A percentile compares a stretch with the other conserved stretches of the same genome.
Conservation (phyloP, 2,888 invertebrate species). For the Carterocephalus palaemon region DNA sequence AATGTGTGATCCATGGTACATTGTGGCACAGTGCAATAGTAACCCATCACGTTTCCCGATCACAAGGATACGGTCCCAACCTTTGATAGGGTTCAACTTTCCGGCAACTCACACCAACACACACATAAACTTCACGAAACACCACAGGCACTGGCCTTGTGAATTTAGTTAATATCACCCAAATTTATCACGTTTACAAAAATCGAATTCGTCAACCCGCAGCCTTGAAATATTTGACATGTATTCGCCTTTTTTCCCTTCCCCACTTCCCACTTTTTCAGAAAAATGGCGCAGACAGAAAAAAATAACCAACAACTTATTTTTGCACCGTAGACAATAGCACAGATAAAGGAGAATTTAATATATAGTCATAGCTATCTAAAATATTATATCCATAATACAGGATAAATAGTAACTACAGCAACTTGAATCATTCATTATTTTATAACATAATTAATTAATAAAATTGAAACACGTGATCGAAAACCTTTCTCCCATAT, state of each 20-base stretch:
- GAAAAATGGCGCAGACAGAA: slow-evolving; percentile 40
- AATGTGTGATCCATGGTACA: too few relatives aligned
- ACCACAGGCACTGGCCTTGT: slow-evolving; percentile 31
- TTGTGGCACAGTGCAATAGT: slow-evolving; percentile 76
- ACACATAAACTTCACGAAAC: slow-evolving; percentile 41
- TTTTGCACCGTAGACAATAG: slow-evolving; percentile 34
- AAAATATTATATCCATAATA: too few relatives aligned
- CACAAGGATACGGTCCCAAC: slow-evolving; percentile 28
- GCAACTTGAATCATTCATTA: too few relatives aligned
- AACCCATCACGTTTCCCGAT: slow-evolving; percentile 60
- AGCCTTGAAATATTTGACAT: slow-evolving; percentile 78
- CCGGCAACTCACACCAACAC: slow-evolving; percentile 34
- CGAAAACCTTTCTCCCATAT: too few relatives aligned
- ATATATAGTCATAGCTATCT: too few relatives aligned
- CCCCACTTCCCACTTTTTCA: slow-evolving; percentile 58
- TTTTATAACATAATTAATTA: too few relatives aligned
- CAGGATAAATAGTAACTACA: too few relatives aligned
- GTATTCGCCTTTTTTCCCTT: slow-evolving; percentile 67
- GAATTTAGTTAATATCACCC: slow-evolving; percentile 56
- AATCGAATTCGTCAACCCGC: slow-evolving; percentile 73
- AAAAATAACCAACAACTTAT: slow-evolving; percentile 27
- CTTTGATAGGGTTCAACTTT: slow-evolving; percentile 47
- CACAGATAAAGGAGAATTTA: slow-evolving; percentile 29
- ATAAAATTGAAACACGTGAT: too few relatives aligned
- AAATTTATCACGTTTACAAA: slow-evolving; percentile 71